Evolutionary conservation across 2,797 vertebrate species (phyloP), one percentile per base, ranked within the genome.

Genomic region (Oceanodroma leucorhoa): DNA sequence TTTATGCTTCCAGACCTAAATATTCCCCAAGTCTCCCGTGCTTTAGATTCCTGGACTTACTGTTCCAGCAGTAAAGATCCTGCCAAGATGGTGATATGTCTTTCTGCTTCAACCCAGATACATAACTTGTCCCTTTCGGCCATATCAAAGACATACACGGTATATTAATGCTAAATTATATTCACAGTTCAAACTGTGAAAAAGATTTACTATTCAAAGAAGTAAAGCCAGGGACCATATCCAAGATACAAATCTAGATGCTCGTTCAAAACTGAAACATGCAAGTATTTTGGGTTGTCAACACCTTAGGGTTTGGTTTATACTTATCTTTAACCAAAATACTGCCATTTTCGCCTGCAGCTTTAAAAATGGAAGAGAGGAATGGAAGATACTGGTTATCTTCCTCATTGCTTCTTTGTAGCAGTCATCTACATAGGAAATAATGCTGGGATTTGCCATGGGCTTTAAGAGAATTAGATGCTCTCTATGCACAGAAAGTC

Each of bases 81-180:
- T 92, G 92, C 81, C 90, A 91, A 78, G 46, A n/a, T 0, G 0
- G 57, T 78, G 71, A 89, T 90, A 87, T 6, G 53, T 89, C 71
- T 93, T 75, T 85, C 61, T 61, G 57, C 78, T 97, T 87, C 90
- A 95, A 82, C 57, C 41, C 71, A 3, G 7, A 89, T 77, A 87
- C 75, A 71, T 90, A 96, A 87, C 83, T 85, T 93, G 87, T 95
- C 83, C 90, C 88, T 95, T 93, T 89, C 9, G 40, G 93, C 90
- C 83, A 86, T 87, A 89, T 89, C 84, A 92, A 87, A 95, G 95
- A 78, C 81, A 91, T 72, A 72, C 79, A 92, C 6, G 3, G 84
- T 87, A 87, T 79, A 94, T 95, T 96, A 95, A 95, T 92, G 78
- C 57, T 95, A 92, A 95, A 96, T 87, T 94, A 94, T 95, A 92